phyloP scores from a whole-genome alignment of 2,113 vertebrate species.

The Mungos mungo region DNA sequence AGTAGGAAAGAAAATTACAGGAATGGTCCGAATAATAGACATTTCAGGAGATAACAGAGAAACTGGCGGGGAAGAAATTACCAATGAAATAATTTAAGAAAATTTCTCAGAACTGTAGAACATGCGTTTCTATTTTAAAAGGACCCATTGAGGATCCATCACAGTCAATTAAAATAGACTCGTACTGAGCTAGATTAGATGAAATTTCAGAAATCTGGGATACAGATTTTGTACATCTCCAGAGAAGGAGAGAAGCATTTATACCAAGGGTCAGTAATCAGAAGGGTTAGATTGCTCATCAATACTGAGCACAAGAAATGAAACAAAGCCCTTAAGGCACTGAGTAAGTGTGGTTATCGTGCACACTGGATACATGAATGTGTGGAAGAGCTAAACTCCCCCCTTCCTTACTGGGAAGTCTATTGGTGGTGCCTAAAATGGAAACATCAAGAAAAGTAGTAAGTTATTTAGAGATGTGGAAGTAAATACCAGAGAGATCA shows the following conservation, averaged over 20 bases:
- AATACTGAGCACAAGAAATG: not conserved
- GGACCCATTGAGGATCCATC: not conserved
- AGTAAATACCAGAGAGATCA: not conserved
- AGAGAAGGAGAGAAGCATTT: not conserved
- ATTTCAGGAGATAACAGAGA: not conserved
- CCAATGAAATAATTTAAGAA: not conserved
- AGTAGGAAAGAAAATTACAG: not conserved
- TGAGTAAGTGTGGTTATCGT: not conserved
- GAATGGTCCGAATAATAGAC: not conserved
- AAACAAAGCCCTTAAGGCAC: not conserved
- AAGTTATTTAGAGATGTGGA: not conserved
- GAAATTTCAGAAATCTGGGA: not conserved
- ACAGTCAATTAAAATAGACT: not conserved
- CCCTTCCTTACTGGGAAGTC: not conserved
- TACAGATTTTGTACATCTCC: not conserved
- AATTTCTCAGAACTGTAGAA: not conserved
- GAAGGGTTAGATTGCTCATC: not conserved
- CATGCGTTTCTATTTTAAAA: not conserved
- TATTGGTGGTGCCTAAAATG: not conserved
- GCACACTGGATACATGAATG: not conserved
- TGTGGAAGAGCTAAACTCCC: not conserved
- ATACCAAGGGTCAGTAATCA: not conserved
- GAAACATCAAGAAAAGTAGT: slow-evolving; percentile 14
- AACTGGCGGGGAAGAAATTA: not conserved
- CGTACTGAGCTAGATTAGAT: not conserved